A percentile compares a stretch with the other conserved stretches of the same genome.
These are phyloP conservation scores for Gastrophysa polygoni DNA, from an alignment of 2,888 invertebrate genomes.

Conservation along the genomic window DNA sequence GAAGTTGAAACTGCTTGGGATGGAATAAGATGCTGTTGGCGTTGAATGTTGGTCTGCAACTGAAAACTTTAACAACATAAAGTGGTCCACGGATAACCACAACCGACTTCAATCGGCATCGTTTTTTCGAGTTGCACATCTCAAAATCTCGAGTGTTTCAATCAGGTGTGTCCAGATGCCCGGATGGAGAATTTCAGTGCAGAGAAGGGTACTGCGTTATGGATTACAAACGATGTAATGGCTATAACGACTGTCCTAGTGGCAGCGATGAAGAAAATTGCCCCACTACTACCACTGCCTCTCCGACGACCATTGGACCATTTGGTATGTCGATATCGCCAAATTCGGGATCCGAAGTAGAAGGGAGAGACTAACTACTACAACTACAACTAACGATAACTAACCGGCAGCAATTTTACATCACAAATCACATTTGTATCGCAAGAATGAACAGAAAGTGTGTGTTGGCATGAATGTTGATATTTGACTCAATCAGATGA, in stretches of 20 bases:
- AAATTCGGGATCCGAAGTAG: background rate
- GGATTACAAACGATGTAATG: slow-evolving; percentile 61
- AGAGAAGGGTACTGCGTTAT: slow-evolving; percentile 68
- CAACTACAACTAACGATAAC: slow-evolving; percentile 1
- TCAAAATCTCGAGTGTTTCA: background rate
- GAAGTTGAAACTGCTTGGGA: background rate
- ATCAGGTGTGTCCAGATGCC: slow-evolving; percentile 37
- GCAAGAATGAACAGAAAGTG: too few species aligned
- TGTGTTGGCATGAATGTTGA: too few species aligned
- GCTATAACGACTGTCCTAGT: slow-evolving; percentile 57
- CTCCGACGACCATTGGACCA: slow-evolving; percentile 25
- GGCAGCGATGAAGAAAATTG: slow-evolving; percentile 57
- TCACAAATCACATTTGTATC: too few species aligned
- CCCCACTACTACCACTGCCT: slow-evolving; percentile 28
- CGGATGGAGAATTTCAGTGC: slow-evolving; percentile 62
- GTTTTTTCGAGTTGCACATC: background rate
- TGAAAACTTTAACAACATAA: too few species aligned
- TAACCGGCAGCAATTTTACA: too few species aligned
- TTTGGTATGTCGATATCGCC: slow-evolving; percentile 35
- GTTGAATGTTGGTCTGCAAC: too few species aligned
- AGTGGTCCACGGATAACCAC: background rate
- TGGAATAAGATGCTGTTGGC: background rate
- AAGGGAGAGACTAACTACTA: too few species aligned
- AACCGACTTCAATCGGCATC: background rate
- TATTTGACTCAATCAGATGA: too few species aligned